Base-by-base conservation (phyloP, 2,888 invertebrate species). In the Synanthedon vespiformis region DNA sequence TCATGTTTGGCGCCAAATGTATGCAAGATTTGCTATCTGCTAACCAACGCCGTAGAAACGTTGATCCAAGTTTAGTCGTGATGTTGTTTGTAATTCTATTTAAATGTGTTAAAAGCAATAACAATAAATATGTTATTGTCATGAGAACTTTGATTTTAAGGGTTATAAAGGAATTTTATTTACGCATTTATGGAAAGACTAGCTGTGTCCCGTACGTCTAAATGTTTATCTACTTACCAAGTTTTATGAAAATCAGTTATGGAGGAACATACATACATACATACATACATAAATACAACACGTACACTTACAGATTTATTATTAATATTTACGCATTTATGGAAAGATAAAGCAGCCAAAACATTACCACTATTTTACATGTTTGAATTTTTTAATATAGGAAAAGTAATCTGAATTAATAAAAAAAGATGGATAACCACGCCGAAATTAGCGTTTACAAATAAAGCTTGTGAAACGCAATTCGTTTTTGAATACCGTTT, bases 401-500 rank as follows among this genome's bases (percentile, higher is more conserved):
- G 2, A 16, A 16, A 16, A 16, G 2, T 16, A 16, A 16, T 16
- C 16, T 16, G 16, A 16, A 16, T 16, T 16, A 16, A 16, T 16
- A 16, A 16, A 16, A 16, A 2, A 41, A 2, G 2, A 13, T 18
- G 41, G 14, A n/a, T 11, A 14, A 53, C n/a, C 40, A 27, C 11
- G 40, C 55, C 53, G 62, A 60, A 61, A 65, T 66, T 64, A 60
- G 57, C 61, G 61, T 68, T 65, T 65, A 63, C 67, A 69, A 70
- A 67, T 66, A 67, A 67, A 63, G 61, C 62, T 54, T 53, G 44
- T 14, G 22, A 22, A 48, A 48, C 48, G 48, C 48, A 18, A 18
- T 48, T 22, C 22, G 48, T 11, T 68, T 63, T 64, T 60, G 59
- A 62, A 72, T 79, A 78, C 77, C 75, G 80, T 80, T 81, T 80